Evolutionary conservation across 1,140 invertebrate genomes (phyloP), one percentile per base, ranked within the genome.

Genomic region (Drosophila mojavensis): DNA sequence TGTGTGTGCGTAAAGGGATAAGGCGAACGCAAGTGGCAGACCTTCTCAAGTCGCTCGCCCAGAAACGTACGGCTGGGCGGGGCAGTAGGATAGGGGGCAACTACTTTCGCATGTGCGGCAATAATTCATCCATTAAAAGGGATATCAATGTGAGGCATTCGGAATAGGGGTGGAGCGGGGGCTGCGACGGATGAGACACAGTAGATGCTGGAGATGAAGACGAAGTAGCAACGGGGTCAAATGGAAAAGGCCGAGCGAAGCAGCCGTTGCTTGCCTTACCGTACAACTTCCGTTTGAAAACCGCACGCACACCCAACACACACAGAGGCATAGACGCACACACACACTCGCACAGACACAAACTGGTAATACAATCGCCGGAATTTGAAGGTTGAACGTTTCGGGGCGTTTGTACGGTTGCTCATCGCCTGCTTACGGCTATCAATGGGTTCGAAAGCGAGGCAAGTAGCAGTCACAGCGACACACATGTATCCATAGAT

Each of bases 111-210:
- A 91, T 91, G 90, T 91, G 86, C 76, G 90, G 90, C 90, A 91
- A 91, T 91, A 91, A 91, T 83, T 91, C 90, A 91, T 91, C 90
- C 90, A 91, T 91, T 91, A 91, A 91, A 91, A 91, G 90, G 90
- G 90, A 91, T 91, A 90, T 91, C 82, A 90, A 90, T 90, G 84
- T 45, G 54, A 51, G 39, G 60, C 7, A 17, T n/a, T 20, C 30
- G 9, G 41, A 24, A 6, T 11, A 36, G n/a, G 47, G 11, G 17
- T 24, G 20, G 20, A 24, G 41, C 36, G 66, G 9, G 6, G 9
- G 33, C 0, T 10, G 36, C 36, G 36, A 13, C 17, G 50, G 54
- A 50, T 45, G 67, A 54, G 58, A 71, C 55, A 61, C 28, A 26
- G 36, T 41, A 67, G 60, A 59, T 45, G 71, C 63, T 63, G 59